Conservation (phyloP, 1,140 invertebrate genomes). For the Cydia splendana region DNA sequence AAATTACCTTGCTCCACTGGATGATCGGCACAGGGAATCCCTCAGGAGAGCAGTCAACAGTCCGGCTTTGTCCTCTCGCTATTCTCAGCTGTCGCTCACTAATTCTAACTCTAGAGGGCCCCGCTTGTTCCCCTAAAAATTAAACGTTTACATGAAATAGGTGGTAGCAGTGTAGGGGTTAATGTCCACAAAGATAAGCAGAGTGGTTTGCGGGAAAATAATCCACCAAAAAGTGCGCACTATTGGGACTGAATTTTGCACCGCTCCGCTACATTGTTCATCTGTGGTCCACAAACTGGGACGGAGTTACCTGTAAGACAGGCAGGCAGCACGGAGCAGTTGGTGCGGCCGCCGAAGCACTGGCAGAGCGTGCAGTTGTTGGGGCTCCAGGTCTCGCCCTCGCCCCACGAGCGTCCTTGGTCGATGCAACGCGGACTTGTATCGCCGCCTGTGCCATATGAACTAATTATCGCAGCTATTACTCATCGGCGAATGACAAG, state of each 20-base stretch:
- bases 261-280: neutral
- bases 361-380: conserved; percentile 84
- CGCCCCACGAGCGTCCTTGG: conserved; percentile 75
- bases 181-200: no score
- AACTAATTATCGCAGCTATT: no score
- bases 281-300: no score
- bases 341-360: conserved; percentile 81
- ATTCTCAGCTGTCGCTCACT: neutral
- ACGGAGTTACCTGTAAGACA: conserved; percentile 49
- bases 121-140: neutral
- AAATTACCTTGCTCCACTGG: neutral
- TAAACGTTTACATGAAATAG: neutral
- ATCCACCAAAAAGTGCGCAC: no score
- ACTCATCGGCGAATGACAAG: no score
- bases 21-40: neutral
- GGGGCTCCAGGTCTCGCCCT: conserved; percentile 83
- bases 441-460: neutral
- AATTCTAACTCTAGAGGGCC: neutral
- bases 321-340: conserved; percentile 75
- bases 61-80: neutral
- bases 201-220: no score
- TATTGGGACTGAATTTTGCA: no score
- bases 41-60: neutral
- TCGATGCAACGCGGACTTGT: conserved; percentile 51
- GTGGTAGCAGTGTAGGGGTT: no score